Percentiles rank a stretch among this genome's conserved stretches.
These are phyloP conservation scores for Mus spretus DNA, from an alignment of 2,797 vertebrate species.

Conservation along the genomic window DNA sequence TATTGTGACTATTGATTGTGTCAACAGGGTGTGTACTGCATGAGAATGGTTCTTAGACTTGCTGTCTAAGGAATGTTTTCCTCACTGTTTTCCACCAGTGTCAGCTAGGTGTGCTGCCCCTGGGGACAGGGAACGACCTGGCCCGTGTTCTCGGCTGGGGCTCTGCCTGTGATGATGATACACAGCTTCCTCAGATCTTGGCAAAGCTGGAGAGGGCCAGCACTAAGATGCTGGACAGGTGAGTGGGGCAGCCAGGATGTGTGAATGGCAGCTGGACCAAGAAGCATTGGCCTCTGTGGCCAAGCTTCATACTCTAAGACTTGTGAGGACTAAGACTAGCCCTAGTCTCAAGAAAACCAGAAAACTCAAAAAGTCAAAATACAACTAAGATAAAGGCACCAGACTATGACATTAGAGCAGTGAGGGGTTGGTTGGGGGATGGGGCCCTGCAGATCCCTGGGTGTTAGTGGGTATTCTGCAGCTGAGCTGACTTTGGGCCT, in stretches of 20 bases:
- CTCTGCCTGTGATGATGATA: conserved; percentile 97
- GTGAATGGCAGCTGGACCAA: background rate
- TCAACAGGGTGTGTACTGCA: background rate
- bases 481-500: background rate
- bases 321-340: background rate
- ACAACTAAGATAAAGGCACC: background rate
- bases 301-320: background rate
- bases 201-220: conserved; percentile 98
- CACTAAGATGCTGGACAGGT: conserved; percentile 99
- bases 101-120: conserved; percentile 96
- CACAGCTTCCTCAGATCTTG: conserved; percentile 97
- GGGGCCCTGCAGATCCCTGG: background rate
- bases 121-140: conserved; percentile 98
- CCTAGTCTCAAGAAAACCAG: background rate
- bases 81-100: conserved; percentile 89
- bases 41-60: background rate
- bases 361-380: background rate
- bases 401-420: background rate
- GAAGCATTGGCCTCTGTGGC: background rate
- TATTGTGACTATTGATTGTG: accelerated
- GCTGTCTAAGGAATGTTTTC: background rate
- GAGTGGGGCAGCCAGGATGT: conserved; percentile 24
- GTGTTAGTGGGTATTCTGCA: background rate
- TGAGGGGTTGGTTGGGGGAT: background rate
- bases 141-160: conserved; percentile 98